These are phyloP conservation scores for Cyanoliseus patagonus DNA, from an alignment of 2,113 vertebrate genomes.

Conservation along the genomic window DNA sequence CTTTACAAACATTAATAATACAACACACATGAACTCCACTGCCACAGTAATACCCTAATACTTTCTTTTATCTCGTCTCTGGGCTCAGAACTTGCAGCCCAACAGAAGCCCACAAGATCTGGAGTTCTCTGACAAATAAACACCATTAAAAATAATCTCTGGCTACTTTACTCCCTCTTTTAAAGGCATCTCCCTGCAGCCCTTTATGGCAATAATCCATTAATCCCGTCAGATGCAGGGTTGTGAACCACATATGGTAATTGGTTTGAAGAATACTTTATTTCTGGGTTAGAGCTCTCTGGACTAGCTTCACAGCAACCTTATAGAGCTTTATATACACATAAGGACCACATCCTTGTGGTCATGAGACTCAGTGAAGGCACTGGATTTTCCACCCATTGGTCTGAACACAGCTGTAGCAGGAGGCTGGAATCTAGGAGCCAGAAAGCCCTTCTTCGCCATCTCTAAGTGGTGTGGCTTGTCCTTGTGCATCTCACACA, in stretches of 20 bases:
- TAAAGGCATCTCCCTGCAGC: background rate
- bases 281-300: background rate
- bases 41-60: conserved; percentile 17
- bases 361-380: background rate
- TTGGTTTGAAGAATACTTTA: background rate
- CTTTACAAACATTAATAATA: conserved; percentile 64
- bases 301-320: background rate
- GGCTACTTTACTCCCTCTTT: background rate
- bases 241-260: background rate
- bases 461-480: fast-evolving
- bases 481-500: background rate
- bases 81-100: conserved; percentile 1
- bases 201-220: background rate
- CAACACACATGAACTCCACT: conserved; percentile 20
- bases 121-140: conserved; percentile 21
- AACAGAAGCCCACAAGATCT: background rate
- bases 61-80: conserved; percentile 31
- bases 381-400: background rate
- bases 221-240: background rate
- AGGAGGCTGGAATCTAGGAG: background rate
- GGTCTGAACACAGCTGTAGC: background rate
- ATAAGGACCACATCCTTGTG: background rate
- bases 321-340: background rate
- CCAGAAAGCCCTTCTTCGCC: background rate
- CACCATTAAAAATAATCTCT: conserved; percentile 37